Evolutionary conservation across 1,140 invertebrate genomes (phyloP).

Genomic region (Hylaeus volcanicus): DNA sequence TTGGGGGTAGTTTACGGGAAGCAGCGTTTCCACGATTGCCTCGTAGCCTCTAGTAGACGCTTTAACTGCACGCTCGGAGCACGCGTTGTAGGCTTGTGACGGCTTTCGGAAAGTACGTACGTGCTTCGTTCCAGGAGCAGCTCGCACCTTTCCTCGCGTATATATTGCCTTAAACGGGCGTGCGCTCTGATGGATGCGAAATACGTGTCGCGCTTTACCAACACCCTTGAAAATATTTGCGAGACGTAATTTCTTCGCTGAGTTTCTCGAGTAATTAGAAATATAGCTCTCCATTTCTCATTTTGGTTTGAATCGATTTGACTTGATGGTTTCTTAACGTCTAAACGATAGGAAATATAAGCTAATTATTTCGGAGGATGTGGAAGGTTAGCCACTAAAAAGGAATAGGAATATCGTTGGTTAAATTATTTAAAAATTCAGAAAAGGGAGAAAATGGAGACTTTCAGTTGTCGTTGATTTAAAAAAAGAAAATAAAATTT

Average conservation of each 20-base stretch:
- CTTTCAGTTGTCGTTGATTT: too few relatives aligned
- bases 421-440: too few relatives aligned
- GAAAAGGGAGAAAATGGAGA: too few relatives aligned
- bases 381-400: too few relatives aligned
- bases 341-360: too few relatives aligned
- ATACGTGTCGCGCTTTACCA: constrained; percentile 40
- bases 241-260: constrained; percentile 3
- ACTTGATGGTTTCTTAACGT: too few relatives aligned
- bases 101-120: not conserved
- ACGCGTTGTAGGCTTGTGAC: not conserved
- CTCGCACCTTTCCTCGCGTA: not conserved
- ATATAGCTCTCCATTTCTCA: too few relatives aligned
- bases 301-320: too few relatives aligned
- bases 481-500: too few relatives aligned
- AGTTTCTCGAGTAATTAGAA: constrained; percentile 28
- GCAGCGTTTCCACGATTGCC: not conserved
- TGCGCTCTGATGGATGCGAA: constrained; percentile 39
- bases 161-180: constrained; percentile 9
- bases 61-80: not conserved
- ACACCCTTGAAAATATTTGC: constrained; percentile 15
- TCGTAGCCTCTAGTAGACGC: not conserved
- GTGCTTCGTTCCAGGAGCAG: constrained; percentile 23
- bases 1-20: too few relatives aligned
- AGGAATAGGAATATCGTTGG: too few relatives aligned
- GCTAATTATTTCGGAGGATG: too few relatives aligned